Evolutionary conservation across 2,797 vertebrate species (phyloP), one percentile per base, ranked within the genome.

Genomic region (Chelonia mydas): DNA sequence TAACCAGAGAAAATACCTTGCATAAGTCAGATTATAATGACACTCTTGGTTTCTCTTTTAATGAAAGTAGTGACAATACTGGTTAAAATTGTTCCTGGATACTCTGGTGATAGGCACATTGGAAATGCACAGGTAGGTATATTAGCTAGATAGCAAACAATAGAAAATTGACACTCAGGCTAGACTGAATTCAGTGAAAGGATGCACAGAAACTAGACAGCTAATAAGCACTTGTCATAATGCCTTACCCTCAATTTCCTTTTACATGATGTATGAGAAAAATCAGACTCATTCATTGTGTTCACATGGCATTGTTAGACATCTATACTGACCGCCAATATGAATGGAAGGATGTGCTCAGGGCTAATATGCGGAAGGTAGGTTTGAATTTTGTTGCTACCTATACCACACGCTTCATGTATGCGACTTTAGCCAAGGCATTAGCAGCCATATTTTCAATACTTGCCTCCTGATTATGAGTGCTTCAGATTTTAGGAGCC

Each of bases 21-120:
- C 65, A 47, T 41, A 76, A 85, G 28, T 51, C 37, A 94, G 54
- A 61, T 49, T 89, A 90, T 41, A 86, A 95, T 93, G 83, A 92
- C 90, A 41, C 3, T 93, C 27, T n/a, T 49, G 47, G 12, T 81
- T 61, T 74, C 84, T 92, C 79, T 86, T 97, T 95, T 95, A 92
- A 93, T 87, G 88, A 94, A 92, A 95, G 41, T 25, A 95, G 53
- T 45, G 92, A 88, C 65, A 79, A 16, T 88, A 51, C 12, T 23
- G 61, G 83, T 83, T 94, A 83, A 92, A 92, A 93, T 57, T 87
- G 84, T 37, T 16, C 84, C 68, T 84, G 74, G 45, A 47, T 57
- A 57, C 37, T 57, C 50, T 3, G 8, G 81, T 72, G 51, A 96
- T 1, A 89, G 53, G 12, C 88, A 47, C 53, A 90, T 94, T 86